Conservation (phyloP, 92 coral and sea anemone genomes). For the Parazoanthus atlanticus region DNA sequence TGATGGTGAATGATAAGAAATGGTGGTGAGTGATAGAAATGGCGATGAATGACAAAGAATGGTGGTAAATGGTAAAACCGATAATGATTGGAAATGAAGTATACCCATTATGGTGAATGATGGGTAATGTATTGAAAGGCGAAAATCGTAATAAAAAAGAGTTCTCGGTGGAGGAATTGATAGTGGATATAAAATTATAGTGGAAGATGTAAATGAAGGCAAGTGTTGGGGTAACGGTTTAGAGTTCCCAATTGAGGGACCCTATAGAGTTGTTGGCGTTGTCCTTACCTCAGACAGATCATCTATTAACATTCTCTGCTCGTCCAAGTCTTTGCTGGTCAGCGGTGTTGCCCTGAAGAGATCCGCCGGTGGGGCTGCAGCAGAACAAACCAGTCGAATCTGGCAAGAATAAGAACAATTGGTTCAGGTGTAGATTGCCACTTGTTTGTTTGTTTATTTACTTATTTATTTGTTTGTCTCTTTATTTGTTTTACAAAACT, state of each 20-base stretch:
- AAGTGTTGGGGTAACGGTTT: background rate
- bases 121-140: too few relatives aligned
- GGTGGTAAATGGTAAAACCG: too few relatives aligned
- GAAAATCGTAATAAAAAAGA: too few relatives aligned
- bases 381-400: constrained; percentile 95
- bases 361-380: constrained; percentile 75
- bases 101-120: too few relatives aligned
- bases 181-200: too few relatives aligned
- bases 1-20: background rate
- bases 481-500: too few relatives aligned
- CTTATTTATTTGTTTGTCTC: too few relatives aligned
- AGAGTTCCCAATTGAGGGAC: background rate
- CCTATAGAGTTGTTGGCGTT: background rate
- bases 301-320: constrained; percentile 85
- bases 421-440: background rate
- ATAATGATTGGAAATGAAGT: too few relatives aligned
- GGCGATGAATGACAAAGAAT: too few relatives aligned
- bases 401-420: constrained; percentile 12
- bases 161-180: too few relatives aligned
- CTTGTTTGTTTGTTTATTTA: background rate
- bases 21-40: too few relatives aligned
- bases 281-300: constrained; percentile 80
- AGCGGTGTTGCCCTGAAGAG: constrained; percentile 89
- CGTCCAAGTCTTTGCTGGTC: constrained; percentile 73
- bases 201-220: too few relatives aligned